Evolutionary conservation across 92 coral and sea anemone genomes (phyloP).

Genomic region (Siderastrea radians): DNA sequence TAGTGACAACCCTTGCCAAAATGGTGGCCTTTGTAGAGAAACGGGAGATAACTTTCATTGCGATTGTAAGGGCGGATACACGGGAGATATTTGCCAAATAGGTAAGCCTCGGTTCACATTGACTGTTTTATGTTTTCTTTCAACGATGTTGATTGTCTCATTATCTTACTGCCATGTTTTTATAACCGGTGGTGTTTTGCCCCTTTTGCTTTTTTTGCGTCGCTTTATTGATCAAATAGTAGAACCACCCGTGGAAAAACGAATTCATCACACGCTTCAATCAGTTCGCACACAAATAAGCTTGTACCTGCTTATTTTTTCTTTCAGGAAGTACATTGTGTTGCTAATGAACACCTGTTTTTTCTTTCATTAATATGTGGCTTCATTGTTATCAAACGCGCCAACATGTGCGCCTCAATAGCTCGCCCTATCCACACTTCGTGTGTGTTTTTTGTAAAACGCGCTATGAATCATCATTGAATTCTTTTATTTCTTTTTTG

Average conservation of each 20-base stretch:
- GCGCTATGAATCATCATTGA: slow-evolving; percentile 12
- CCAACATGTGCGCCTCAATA: slow-evolving; percentile 36
- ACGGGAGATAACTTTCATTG: slow-evolving; percentile 77
- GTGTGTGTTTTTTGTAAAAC: slow-evolving; percentile 28
- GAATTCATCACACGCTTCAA: slow-evolving; percentile 24
- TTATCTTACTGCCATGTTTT: slow-evolving; percentile 37
- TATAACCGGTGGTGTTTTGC: slow-evolving; percentile 43
- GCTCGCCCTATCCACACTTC: background rate
- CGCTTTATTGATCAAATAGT: slow-evolving; percentile 1
- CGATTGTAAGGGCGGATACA: slow-evolving; percentile 76
- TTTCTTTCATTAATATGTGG: slow-evolving; percentile 19
- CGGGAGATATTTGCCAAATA: slow-evolving; percentile 88
- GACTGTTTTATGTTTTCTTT: background rate
- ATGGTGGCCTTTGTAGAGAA: slow-evolving; percentile 83
- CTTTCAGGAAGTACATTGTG: slow-evolving; percentile 39
- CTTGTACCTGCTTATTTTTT: slow-evolving; percentile 17
- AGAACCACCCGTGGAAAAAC: slow-evolving; percentile 60
- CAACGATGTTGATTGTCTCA: slow-evolving; percentile 1
- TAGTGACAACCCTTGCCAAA: slow-evolving; percentile 82
- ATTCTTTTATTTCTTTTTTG: background rate
- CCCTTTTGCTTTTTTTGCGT: slow-evolving; percentile 10
- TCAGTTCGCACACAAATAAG: slow-evolving; percentile 23
- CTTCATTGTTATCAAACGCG: slow-evolving; percentile 41
- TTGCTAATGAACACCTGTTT: slow-evolving; percentile 78
- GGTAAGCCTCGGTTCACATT: slow-evolving; percentile 65